Evolutionary conservation across 1,140 invertebrate genomes (phyloP), one percentile per base, ranked within the genome.

Genomic region (Tetranychus cinnabarinus): DNA sequence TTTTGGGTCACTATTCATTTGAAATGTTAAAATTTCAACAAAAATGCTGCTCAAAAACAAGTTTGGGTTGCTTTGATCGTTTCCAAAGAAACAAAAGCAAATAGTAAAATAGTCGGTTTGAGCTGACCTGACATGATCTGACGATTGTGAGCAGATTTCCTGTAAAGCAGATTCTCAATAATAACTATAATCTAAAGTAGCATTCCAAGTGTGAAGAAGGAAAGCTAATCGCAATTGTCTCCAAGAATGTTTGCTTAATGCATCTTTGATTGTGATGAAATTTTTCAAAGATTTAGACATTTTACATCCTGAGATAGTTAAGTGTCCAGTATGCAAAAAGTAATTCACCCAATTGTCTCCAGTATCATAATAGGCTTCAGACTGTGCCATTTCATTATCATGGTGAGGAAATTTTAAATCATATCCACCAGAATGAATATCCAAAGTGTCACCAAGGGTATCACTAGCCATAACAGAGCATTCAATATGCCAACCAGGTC

Each of bases 271-370:
- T 1, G 91, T 92, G 54, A 98, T 83, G 71, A 99, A 99, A 73
- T 99, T 99, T 72, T 99, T 99, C 39, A 99, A 73, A 0, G 90
- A 97, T 73, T 99, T 99, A 0, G 93, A 97, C 96, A 99, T 99
- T 77, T 99, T 99, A 74, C 92, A 97, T 15, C 95, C 95, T n/a
- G 88, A 80, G 66, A 99, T 99, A 5, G 91, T 96, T 15, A 99
- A 77, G 73, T 98, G 95, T 0, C 96, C 96, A 0, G 92, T 90
- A 73, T 99, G 96, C 1, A 99, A 74, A 70, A 99, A 99, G 71
- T 98, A 99, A 61, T 84, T 83, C 0, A 98, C 89, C 96, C 95
- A 98, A 66, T 88, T 77, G 33, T 86, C 78, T 65, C 67, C 64
- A 65, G 84, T 81, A 66, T 88, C 81, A 70, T 81, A 97, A 70